Base-by-base conservation (phyloP, 2,888 invertebrate species). In the Ectemnius lituratus region DNA sequence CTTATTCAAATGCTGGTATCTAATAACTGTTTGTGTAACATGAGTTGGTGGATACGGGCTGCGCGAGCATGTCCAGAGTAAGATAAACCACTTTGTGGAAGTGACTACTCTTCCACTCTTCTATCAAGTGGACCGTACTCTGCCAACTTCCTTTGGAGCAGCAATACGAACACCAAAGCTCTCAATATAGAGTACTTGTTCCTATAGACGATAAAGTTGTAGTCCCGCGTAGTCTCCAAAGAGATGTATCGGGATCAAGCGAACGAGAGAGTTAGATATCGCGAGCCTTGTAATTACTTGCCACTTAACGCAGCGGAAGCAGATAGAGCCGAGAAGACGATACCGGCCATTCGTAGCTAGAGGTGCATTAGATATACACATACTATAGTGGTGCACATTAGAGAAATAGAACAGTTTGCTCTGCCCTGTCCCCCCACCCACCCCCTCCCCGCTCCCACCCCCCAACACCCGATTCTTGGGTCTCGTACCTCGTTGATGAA, bases 21-120 rank as follows among this genome's bases (percentile, higher is more conserved):
- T 71, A 71, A 45, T 69, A 78, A 76, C 66, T 73, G 58, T 77
- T 73, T 75, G 72, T 75, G 79, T 81, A 76, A 65, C 72, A 67
- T 64, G 75, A 75, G 76, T 72, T 81, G 59, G 68, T 59, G 60
- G 70, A 70, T 78, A 66, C 75, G 79, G 80, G 72, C 72, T 76
- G 76, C 63, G 69, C 67, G 70, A 67, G 71, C 59, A 52, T 69
- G 69, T 75, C 75, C 62, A 28, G 67, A 66, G 77, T 49, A 57
- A 65, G 57, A 56, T 61, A 16, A 27, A 61, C 47, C 56, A 27
- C 20, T 2, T 14, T 62, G 27, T 49, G 57, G 18, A 18, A 64
- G n/a, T 37, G 47, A 37, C 37, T 37, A 37, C 37, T 37, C 37
- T 37, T 37, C 37, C 11, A 37, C 37, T 37, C 37, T 37, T 37